Conservation (phyloP, 37 sponge, comb jelly and placozoan species). For the Ephydatia muelleri region DNA sequence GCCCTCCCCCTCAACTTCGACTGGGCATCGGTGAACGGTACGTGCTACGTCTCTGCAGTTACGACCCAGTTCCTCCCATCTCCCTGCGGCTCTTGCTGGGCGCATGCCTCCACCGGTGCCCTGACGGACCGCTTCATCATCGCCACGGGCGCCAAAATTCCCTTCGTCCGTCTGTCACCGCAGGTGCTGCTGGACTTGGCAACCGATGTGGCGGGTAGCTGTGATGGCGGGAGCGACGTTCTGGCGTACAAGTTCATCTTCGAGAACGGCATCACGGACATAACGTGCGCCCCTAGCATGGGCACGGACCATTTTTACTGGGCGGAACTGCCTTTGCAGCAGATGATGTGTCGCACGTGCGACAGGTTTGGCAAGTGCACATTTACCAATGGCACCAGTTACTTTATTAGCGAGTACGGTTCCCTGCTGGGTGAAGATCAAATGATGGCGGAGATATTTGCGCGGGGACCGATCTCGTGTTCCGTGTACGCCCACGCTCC, state of each 20-base stretch:
- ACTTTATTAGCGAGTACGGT: constrained; percentile 63
- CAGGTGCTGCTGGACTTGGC: constrained; percentile 72
- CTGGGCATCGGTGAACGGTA: constrained; percentile 66
- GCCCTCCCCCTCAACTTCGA: constrained; percentile 57
- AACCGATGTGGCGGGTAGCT: constrained; percentile 36
- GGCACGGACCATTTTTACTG: constrained; percentile 65
- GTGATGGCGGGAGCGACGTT: constrained; percentile 61
- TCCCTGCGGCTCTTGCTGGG: constrained; percentile 87
- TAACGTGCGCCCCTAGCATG: constrained; percentile 75
- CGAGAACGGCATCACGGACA: constrained; percentile 75
- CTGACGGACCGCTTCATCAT: constrained; percentile 81
- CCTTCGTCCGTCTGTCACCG: constrained; percentile 48
- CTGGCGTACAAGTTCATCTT: constrained; percentile 77
- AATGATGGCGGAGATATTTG: constrained; percentile 81
- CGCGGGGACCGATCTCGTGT: constrained; percentile 82
- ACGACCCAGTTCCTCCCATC: constrained; percentile 78
- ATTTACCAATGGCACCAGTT: constrained; percentile 50
- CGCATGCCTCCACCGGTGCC: constrained; percentile 71
- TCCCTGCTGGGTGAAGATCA: constrained; percentile 53
- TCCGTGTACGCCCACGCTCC: constrained; percentile 77
- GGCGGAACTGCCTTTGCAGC: constrained; percentile 54
- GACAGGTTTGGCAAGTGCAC: constrained; percentile 46
- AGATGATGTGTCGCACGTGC: constrained; percentile 70
- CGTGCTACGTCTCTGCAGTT: constrained; percentile 43
- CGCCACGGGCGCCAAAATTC: constrained; percentile 26